A percentile compares a stretch with the other conserved stretches of the same genome.
These are phyloP conservation scores for Kryphioiulus occultus DNA, from an alignment of 2,888 invertebrate genomes.

Conservation along the genomic window DNA sequence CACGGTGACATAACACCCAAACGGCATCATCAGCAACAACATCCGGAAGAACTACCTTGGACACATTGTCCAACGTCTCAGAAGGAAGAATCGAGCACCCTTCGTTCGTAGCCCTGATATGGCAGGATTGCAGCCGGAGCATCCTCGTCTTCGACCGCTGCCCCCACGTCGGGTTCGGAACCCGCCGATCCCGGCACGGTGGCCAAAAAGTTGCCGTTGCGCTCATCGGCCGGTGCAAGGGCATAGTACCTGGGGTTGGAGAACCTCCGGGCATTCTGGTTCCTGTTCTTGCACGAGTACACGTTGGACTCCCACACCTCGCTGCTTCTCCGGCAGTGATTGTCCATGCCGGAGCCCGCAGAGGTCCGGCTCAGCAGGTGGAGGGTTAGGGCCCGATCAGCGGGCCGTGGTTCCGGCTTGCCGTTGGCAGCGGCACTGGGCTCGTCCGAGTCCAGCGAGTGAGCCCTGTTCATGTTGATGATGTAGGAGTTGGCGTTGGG, in stretches of 20 bases:
- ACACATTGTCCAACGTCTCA: background rate
- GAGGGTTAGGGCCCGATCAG: background rate
- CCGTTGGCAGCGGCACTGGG: background rate
- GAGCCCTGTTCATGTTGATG: constrained; percentile 52
- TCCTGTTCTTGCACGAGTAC: background rate
- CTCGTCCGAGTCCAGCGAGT: constrained; percentile 52
- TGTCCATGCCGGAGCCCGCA: constrained; percentile 42
- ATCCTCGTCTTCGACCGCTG: too few species aligned
- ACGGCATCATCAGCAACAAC: too few species aligned
- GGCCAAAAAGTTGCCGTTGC: constrained; percentile 48
- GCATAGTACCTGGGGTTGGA: constrained; percentile 46
- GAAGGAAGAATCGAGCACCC: constrained; percentile 40
- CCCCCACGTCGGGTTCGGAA: constrained; percentile 25
- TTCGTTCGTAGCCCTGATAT: constrained; percentile 37
- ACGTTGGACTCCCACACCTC: constrained; percentile 48
- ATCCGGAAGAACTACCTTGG: too few species aligned
- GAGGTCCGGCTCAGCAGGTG: constrained; percentile 46
- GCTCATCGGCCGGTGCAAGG: constrained; percentile 30
- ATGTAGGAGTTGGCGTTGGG: constrained; percentile 52
- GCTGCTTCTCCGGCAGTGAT: constrained; percentile 47
- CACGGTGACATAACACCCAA: too few species aligned
- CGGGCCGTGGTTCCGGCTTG: background rate
- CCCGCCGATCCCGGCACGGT: constrained; percentile 15
- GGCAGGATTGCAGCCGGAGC: background rate
- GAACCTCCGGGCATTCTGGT: constrained; percentile 44